A percentile compares a stretch with the other conserved stretches of the same genome.
Conservation (phyloP, 2,113 vertebrate genomes). For the Tragelaphus buxtoni region DNA sequence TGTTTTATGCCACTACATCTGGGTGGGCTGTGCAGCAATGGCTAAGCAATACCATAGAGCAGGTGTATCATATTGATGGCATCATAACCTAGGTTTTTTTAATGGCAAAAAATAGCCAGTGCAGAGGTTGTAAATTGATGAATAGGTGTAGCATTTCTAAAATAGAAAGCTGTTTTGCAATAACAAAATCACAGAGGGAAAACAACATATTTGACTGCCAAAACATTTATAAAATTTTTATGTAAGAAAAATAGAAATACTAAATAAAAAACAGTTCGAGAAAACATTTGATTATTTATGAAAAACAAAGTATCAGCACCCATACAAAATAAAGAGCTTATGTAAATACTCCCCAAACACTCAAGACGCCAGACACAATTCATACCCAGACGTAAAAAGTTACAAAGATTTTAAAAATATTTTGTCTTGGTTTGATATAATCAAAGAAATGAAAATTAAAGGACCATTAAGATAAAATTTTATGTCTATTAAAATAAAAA, state of each 20-base stretch:
- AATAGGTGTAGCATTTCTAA: background rate
- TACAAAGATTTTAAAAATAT: background rate
- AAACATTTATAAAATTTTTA: background rate
- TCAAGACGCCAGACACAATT: background rate
- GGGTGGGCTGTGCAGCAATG: background rate
- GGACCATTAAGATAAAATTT: background rate
- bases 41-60: background rate
- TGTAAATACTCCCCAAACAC: background rate
- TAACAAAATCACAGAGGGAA: background rate
- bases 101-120: background rate
- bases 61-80: background rate
- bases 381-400: background rate
- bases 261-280: background rate
- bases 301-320: background rate
- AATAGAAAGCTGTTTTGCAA: background rate
- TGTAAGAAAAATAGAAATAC: background rate
- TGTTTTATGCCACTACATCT: background rate
- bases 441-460: slow-evolving; percentile 1
- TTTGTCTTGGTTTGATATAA: background rate
- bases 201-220: background rate
- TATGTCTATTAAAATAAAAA: background rate
- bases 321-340: background rate
- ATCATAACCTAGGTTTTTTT: background rate
- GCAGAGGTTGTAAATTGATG: background rate
- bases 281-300: background rate